phyloP scores from a whole-genome alignment of 2,888 invertebrate species.

The Axea sp. region DNA sequence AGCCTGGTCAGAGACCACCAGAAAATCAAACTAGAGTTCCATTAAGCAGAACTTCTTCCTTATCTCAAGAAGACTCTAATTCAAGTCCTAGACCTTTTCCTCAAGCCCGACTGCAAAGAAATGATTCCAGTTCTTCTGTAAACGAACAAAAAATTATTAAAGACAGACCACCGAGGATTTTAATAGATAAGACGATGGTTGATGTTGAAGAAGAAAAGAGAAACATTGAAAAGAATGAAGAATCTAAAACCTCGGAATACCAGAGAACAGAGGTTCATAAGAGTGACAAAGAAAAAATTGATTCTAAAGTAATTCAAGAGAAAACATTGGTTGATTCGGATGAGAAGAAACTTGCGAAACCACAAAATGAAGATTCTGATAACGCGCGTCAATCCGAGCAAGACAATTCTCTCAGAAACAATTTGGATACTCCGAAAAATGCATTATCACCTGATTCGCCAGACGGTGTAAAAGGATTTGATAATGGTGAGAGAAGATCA shows the following conservation, averaged over 20 bases:
- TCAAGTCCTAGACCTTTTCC: conserved; percentile 29
- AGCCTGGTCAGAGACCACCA: conserved; percentile 41
- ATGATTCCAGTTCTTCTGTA: conserved; percentile 64
- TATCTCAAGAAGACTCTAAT: conserved; percentile 56
- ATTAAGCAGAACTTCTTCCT: conserved; percentile 28
- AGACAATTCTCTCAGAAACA: background rate
- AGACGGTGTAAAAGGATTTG: conserved; percentile 71
- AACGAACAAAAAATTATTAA: conserved; percentile 48
- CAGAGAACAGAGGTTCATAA: background rate
- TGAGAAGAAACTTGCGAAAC: background rate
- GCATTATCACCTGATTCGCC: conserved; percentile 53
- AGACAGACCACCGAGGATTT: conserved; percentile 54
- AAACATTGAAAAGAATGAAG: background rate
- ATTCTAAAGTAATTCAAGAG: conserved; percentile 1
- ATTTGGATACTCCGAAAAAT: conserved; percentile 10
- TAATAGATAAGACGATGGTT: conserved; percentile 66
- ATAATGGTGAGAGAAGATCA: conserved; percentile 72
- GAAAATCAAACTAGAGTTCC: conserved; percentile 17
- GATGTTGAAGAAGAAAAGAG: conserved; percentile 62
- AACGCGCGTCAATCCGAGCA: background rate
- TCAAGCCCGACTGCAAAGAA: conserved; percentile 60
- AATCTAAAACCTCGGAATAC: background rate
- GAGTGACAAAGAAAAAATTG: background rate
- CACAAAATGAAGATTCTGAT: background rate
- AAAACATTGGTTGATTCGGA: conserved; percentile 5